Conservation (phyloP, 2,113 vertebrate genomes). For the Crocuta crocuta region DNA sequence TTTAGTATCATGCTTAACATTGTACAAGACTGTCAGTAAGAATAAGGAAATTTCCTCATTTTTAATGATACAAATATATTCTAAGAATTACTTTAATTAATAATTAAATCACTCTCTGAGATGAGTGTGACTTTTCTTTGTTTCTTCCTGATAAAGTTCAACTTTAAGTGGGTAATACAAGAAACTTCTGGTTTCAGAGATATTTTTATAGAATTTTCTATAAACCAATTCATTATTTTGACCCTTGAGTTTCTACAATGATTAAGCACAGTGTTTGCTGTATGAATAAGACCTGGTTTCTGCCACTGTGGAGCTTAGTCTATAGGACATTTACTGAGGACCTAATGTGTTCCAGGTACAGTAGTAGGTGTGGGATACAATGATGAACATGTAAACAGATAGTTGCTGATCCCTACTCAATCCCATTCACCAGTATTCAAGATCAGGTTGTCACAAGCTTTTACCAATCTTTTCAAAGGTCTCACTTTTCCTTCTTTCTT, state of each 20-base stretch:
- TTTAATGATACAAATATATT: neutral
- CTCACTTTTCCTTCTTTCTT: neutral
- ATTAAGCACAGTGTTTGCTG: neutral
- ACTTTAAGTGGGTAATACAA: neutral
- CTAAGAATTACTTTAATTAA: slow-evolving; percentile 39
- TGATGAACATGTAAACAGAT: neutral
- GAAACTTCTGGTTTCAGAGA: neutral
- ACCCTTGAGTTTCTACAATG: neutral
- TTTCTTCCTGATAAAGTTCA: slow-evolving; percentile 23
- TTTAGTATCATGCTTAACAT: neutral
- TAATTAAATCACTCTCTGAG: neutral
- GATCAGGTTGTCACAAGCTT: neutral
- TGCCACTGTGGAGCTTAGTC: neutral
- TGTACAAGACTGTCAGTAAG: neutral
- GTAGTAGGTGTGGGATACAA: neutral
- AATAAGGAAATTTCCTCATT: neutral
- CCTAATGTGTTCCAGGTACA: neutral
- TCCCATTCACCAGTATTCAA: neutral
- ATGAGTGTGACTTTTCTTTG: neutral
- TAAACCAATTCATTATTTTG: neutral
- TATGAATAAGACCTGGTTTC: neutral
- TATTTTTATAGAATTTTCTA: neutral
- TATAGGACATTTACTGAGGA: neutral
- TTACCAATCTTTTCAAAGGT: neutral
- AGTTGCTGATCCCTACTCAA: neutral